Conservation (phyloP, 2,113 vertebrate genomes). For the Notechis scutatus region DNA sequence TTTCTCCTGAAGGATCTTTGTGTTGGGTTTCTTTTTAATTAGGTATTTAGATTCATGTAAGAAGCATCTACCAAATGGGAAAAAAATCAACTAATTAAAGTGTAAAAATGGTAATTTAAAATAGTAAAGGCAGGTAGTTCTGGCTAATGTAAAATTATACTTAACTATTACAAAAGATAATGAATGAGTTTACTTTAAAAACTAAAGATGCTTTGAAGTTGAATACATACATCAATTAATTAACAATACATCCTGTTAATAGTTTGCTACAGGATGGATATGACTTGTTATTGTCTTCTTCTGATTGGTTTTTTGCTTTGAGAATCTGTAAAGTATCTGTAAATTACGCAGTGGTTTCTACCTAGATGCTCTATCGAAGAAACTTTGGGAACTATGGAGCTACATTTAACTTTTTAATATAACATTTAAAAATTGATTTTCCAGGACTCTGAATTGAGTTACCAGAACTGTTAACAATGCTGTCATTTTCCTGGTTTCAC, state of each 20-base stretch:
- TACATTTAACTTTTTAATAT: neutral
- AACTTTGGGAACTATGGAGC: neutral
- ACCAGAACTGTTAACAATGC: neutral
- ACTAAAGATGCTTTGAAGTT: neutral
- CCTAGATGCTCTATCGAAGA: neutral
- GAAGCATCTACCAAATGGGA: conserved; percentile 45
- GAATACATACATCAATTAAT: neutral
- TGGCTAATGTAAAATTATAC: neutral
- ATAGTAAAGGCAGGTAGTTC: neutral
- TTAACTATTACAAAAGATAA: neutral
- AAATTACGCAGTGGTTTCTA: neutral
- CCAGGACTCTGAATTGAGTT: neutral
- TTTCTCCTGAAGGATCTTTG: neutral
- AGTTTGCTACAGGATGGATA: neutral
- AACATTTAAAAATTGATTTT: neutral
- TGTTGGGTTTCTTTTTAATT: conserved; percentile 52
- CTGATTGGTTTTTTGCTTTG: neutral
- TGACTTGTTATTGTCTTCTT: neutral
- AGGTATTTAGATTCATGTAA: conserved; percentile 48
- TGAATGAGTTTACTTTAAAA: neutral
- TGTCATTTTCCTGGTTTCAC: neutral
- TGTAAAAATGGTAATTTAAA: conserved; percentile 32
- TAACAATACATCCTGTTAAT: neutral
- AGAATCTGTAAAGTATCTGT: neutral
- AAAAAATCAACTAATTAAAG: conserved; percentile 32